These are phyloP conservation scores for Diorhabda sublineata DNA, from an alignment of 1,140 invertebrate genomes.

Conservation along the genomic window DNA sequence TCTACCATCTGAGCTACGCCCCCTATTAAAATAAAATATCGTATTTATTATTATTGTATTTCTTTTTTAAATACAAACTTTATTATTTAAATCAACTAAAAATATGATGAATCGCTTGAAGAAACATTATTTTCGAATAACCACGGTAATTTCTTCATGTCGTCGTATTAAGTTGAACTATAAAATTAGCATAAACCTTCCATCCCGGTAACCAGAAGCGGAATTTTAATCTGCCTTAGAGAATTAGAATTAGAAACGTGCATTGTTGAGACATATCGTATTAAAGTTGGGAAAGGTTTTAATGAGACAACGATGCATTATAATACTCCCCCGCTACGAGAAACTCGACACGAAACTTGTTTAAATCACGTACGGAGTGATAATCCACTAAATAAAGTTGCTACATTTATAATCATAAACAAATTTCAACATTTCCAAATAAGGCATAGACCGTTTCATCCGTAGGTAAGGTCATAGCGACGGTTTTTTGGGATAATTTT, in stretches of 20 bases:
- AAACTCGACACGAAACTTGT: background rate
- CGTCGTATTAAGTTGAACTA: background rate
- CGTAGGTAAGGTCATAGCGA: too few species aligned
- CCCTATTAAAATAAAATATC: conserved; percentile 39
- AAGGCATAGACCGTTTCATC: too few species aligned
- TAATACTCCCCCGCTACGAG: background rate
- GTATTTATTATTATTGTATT: too few species aligned
- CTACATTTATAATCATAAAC: too few species aligned
- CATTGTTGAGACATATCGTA: conserved; percentile 2
- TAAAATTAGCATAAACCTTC: conserved; percentile 1
- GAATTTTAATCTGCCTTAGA: background rate
- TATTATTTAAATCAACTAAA: too few species aligned
- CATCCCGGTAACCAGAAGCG: background rate
- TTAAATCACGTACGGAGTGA: background rate
- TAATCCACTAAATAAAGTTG: too few species aligned
- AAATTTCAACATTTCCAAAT: too few species aligned
- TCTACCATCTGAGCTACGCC: conserved; percentile 79
- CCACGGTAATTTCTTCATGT: background rate
- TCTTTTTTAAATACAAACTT: too few species aligned
- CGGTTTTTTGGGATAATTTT: too few species aligned
- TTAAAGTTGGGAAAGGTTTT: conserved; percentile 1
- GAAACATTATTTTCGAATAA: background rate
- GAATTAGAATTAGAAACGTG: conserved; percentile 1
- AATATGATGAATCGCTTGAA: too few species aligned
- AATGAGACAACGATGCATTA: background rate